Evolutionary conservation across 2,797 vertebrate genomes (phyloP).

Genomic region (Propithecus deckenii): DNA sequence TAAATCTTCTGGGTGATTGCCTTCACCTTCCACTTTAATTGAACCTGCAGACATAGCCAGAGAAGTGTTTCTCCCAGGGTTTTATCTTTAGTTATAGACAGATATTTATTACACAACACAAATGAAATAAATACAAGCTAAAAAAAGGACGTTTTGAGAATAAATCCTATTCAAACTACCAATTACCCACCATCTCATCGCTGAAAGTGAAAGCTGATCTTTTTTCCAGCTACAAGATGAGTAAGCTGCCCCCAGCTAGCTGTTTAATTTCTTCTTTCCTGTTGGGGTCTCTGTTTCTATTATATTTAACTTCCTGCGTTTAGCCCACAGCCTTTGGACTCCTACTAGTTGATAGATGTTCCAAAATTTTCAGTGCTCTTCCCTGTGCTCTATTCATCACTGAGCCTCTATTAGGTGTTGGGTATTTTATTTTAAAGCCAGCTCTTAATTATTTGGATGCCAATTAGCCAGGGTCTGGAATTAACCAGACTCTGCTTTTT

Average conservation of each 20-base stretch:
- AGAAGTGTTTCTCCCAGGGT: slow-evolving; percentile 32
- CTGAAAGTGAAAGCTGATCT: slow-evolving; percentile 50
- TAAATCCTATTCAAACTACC: slow-evolving; percentile 49
- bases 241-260: neutral
- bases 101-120: slow-evolving; percentile 63
- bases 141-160: neutral
- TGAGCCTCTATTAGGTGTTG: neutral
- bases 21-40: slow-evolving; percentile 34
- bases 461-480: slow-evolving; percentile 63
- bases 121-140: slow-evolving; percentile 42
- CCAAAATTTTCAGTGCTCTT: neutral
- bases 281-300: neutral
- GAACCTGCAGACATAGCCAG: slow-evolving; percentile 10
- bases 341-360: slow-evolving; percentile 35
- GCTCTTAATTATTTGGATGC: slow-evolving; percentile 71
- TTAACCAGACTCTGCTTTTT: slow-evolving; percentile 20
- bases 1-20: slow-evolving; percentile 53
- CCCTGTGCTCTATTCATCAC: neutral
- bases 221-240: neutral
- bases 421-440: slow-evolving; percentile 52
- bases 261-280: slow-evolving; percentile 34
- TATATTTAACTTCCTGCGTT: neutral
- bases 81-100: slow-evolving; percentile 38
- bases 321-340: neutral
- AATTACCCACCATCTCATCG: slow-evolving; percentile 30